phyloP scores from a whole-genome alignment of 23 tunicate genomes.

The Botrylloides violaceus region DNA sequence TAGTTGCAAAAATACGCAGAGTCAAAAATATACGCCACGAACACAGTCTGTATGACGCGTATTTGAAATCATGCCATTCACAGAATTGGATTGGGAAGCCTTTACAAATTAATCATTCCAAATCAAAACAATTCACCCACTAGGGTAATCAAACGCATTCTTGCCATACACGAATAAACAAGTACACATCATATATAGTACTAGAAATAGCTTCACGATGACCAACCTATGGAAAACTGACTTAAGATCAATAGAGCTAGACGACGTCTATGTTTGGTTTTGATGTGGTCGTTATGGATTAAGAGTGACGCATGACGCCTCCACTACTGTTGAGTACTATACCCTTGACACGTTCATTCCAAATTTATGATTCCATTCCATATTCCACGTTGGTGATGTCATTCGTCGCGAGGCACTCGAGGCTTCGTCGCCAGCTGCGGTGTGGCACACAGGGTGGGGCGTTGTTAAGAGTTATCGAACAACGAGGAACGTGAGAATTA shows the following conservation, averaged over 20 bases:
- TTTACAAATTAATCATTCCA: not conserved
- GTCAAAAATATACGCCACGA: not conserved
- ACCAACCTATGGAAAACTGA: not conserved
- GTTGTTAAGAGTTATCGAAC: no score
- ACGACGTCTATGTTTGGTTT: not conserved
- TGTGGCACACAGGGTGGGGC: no score
- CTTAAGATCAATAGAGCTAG: not conserved
- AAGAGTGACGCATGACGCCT: not conserved
- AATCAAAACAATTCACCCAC: not conserved
- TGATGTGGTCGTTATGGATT: not conserved
- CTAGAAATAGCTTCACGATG: not conserved
- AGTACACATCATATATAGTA: not conserved
- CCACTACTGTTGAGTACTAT: no score
- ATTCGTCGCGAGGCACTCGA: not conserved
- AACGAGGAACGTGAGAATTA: not conserved
- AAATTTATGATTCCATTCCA: not conserved
- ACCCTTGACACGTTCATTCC: conserved; percentile 1
- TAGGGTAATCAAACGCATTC: not conserved
- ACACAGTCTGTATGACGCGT: not conserved
- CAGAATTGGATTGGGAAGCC: not conserved
- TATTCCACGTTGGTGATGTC: not conserved
- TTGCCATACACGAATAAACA: not conserved
- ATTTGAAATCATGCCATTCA: not conserved
- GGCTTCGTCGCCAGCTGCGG: not conserved
- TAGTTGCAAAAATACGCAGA: not conserved